Percentiles rank a stretch among this genome's conserved stretches.
Conservation (phyloP, 2,113 vertebrate genomes). For the Rhinolophus sinicus region DNA sequence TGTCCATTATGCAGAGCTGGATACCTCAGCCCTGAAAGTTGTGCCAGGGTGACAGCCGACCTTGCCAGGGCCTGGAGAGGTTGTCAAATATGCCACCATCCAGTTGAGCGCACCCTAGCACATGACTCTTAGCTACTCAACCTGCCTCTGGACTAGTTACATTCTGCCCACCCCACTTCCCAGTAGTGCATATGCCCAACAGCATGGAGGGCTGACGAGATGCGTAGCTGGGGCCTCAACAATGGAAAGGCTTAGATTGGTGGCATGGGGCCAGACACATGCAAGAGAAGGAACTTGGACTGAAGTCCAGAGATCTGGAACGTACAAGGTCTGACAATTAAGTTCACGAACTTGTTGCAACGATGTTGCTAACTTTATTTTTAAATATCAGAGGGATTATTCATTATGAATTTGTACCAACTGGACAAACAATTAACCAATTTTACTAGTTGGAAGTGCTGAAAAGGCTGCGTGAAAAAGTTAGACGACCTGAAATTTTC, state of each 20-base stretch:
- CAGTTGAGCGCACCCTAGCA: slow-evolving; percentile 93
- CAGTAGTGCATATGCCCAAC: background rate
- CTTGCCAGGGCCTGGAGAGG: slow-evolving; percentile 91
- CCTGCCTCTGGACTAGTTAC: slow-evolving; percentile 94
- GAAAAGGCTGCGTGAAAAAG: too few species aligned
- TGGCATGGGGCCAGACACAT: background rate
- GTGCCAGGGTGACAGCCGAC: slow-evolving; percentile 88
- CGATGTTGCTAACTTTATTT: too few species aligned
- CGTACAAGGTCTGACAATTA: too few species aligned
- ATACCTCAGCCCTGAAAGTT: slow-evolving; percentile 93
- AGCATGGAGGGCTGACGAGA: background rate
- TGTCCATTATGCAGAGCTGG: slow-evolving; percentile 95
- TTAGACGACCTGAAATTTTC: too few species aligned
- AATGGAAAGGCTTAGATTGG: too few species aligned
- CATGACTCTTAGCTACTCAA: slow-evolving; percentile 91
- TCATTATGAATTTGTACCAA: too few species aligned
- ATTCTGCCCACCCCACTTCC: slow-evolving; percentile 25
- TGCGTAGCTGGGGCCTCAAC: background rate
- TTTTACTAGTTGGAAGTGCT: too few species aligned
- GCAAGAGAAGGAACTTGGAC: background rate
- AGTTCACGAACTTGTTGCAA: too few species aligned
- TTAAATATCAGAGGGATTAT: too few species aligned
- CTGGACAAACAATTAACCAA: too few species aligned
- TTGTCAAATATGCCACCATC: slow-evolving; percentile 97
- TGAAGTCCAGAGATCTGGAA: background rate